Conservation (phyloP, 1,140 invertebrate species). For the Epicauta chinensis region DNA sequence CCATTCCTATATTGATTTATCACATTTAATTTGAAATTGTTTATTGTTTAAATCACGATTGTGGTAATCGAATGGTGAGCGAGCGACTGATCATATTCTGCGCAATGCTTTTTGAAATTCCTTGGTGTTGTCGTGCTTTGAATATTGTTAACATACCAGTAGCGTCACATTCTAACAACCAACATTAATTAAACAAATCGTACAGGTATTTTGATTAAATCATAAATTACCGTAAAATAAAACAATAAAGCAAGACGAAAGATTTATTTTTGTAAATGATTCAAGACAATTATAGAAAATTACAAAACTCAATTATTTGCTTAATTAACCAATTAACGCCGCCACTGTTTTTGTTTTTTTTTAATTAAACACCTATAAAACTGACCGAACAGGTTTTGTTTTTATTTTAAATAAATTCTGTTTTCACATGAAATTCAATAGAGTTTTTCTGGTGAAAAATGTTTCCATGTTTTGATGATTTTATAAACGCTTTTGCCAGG, state of each 20-base stretch:
- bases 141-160: constrained; percentile 4
- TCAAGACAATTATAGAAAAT: too few species aligned
- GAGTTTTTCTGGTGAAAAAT: constrained; percentile 21
- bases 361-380: too few species aligned
- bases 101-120: neutral
- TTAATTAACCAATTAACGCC: too few species aligned
- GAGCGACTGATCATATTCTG: constrained; percentile 3
- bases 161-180: constrained; percentile 7
- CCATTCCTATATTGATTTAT: constrained; percentile 2
- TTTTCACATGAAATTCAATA: neutral
- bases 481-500: constrained; percentile 35
- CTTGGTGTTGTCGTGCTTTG: neutral
- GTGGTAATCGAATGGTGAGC: neutral
- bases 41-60: too few species aligned
- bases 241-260: constrained; percentile 1
- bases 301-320: too few species aligned
- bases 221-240: too few species aligned
- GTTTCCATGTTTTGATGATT: constrained; percentile 27
- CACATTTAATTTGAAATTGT: neutral
- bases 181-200: constrained; percentile 8
- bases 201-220: too few species aligned
- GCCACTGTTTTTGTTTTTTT: too few species aligned
- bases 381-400: too few species aligned
- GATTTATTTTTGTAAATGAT: too few species aligned
- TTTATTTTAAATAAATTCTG: too few species aligned